Evolutionary conservation across 2,113 vertebrate genomes (phyloP), one percentile per base, ranked within the genome.

Genomic region (Sciurus niger): DNA sequence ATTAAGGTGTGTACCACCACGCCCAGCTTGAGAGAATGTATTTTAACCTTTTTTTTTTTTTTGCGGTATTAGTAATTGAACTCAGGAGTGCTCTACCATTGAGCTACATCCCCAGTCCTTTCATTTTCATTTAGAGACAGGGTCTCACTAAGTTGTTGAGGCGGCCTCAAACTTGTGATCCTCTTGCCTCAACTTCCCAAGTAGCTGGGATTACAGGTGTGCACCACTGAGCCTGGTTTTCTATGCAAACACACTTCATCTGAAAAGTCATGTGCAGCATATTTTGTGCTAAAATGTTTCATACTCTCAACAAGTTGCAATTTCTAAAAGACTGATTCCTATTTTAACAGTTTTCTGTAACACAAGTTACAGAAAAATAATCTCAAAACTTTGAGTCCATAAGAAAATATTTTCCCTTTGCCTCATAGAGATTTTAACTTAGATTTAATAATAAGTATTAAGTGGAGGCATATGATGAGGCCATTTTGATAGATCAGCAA

Each of bases 281-380:
- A 90, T 97, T 97, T 98, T 98, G 98, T 98, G 98, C 98, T 98
- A 1, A 98, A 98, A 98, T 96, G 89, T 77, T 97, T 96, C 97
- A 97, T 92, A 98, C 87, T 94, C 98, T 96, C 96, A 95, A 97
- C 91, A 98, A 98, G 96, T 94, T 97, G 96, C 89, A 98, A 93
- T 85, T 97, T 96, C 96, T 97, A 83, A 98, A 94, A 98, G 95
- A 98, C 92, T 92, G 88, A 87, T 97, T 98, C 95, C 95, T 98
- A 97, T 97, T 98, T 97, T 78, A 96, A 65, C 97, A 97, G 89
- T 96, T 98, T 98, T 40, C 40, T 40, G 40, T 40, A 40, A 40
- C 40, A 96, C 5, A 70, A 96, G 80, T 92, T 94, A 95, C 89
- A 97, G 90, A 93, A 97, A 98, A 87, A 95, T 93, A 96, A 94